phyloP scores from a whole-genome alignment of 2,888 invertebrate species.

The Hirudinaria manillensis region DNA sequence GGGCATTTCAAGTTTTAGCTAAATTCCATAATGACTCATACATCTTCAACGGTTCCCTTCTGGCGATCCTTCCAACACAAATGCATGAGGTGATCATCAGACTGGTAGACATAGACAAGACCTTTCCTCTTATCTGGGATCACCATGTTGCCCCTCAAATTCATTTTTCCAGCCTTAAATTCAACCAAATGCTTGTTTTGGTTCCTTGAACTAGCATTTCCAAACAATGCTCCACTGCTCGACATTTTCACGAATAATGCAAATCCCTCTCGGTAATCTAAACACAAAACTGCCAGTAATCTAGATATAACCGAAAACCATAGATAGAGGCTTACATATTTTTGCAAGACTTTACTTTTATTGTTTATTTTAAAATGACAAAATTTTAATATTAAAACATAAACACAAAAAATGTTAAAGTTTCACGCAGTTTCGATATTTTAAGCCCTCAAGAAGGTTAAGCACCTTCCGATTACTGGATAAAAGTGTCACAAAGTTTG shows the following conservation, averaged over 20 bases:
- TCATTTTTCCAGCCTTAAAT: slow-evolving; percentile 92
- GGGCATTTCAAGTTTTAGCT: background rate
- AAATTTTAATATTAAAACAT: background rate
- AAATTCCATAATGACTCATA: slow-evolving; percentile 50
- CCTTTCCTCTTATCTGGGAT: slow-evolving; percentile 88
- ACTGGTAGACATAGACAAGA: slow-evolving; percentile 85
- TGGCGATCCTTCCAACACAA: slow-evolving; percentile 99
- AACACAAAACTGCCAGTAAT: background rate
- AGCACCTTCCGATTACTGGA: too few relatives aligned
- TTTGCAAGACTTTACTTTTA: background rate
- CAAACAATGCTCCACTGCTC: slow-evolving; percentile 29
- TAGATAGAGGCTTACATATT: background rate
- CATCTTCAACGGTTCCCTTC: slow-evolving; percentile 84
- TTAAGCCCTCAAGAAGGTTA: too few relatives aligned
- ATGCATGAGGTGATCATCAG: slow-evolving; percentile 94
- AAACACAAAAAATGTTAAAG: background rate
- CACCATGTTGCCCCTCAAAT: slow-evolving; percentile 77
- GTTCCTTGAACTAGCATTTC: slow-evolving; percentile 1
- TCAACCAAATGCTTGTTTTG: slow-evolving; percentile 76
- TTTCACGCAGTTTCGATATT: background rate
- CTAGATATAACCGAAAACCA: slow-evolving; percentile 8
- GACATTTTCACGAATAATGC: slow-evolving; percentile 3
- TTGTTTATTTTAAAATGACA: background rate
- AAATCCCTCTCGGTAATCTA: background rate
- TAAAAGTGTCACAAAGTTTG: too few relatives aligned